These are phyloP conservation scores for Muntiacus muntjak DNA, from an alignment of 2,113 vertebrate genomes.

Conservation along the genomic window DNA sequence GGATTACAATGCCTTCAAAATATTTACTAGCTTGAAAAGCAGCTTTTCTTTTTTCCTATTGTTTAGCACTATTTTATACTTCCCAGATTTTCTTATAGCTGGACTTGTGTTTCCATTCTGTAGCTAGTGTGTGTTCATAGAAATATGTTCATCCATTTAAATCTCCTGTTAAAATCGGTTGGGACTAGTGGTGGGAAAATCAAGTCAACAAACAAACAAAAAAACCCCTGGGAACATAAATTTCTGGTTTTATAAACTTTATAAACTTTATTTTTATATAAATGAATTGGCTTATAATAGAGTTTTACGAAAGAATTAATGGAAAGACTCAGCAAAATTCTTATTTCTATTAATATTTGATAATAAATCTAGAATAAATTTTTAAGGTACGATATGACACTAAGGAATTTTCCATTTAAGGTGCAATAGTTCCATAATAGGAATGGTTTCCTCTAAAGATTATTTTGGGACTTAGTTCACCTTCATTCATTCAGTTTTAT, in stretches of 20 bases:
- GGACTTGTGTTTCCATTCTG: constrained; percentile 12
- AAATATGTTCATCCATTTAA: background rate
- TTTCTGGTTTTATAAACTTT: background rate
- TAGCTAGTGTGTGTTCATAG: background rate
- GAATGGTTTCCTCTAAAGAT: background rate
- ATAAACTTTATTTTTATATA: background rate
- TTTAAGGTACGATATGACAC: background rate
- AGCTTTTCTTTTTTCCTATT: background rate
- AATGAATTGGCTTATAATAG: background rate
- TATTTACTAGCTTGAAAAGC: background rate
- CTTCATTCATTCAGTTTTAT: constrained; percentile 26
- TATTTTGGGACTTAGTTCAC: background rate
- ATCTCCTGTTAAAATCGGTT: background rate
- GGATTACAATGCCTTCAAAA: background rate
- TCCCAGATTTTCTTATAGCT: background rate
- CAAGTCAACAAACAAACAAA: background rate
- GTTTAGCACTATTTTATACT: background rate
- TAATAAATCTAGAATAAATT: background rate
- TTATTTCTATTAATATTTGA: constrained; percentile 24
- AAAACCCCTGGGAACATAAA: background rate
- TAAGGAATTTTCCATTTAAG: background rate
- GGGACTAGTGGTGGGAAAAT: background rate
- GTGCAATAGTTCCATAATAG: background rate
- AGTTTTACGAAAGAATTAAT: background rate
- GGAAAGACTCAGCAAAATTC: background rate